Conservation (phyloP, 2,113 vertebrate genomes). For the Varanus salvator region DNA sequence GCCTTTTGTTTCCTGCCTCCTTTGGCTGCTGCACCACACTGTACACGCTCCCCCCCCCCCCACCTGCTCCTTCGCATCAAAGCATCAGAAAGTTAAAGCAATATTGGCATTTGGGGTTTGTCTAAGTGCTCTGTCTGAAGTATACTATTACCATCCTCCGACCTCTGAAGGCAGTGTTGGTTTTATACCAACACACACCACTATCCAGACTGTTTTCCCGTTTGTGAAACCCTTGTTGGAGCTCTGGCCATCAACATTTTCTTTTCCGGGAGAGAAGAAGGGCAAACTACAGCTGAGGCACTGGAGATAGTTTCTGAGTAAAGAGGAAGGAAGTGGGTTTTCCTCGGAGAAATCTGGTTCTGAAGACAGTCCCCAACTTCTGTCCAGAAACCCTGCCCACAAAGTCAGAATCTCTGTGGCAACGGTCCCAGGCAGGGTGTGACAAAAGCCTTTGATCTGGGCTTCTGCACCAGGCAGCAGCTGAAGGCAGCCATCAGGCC, state of each 20-base stretch:
- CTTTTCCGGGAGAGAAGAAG: background rate
- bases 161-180: background rate
- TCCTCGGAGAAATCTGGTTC: background rate
- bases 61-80: background rate
- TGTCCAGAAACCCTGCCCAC: background rate
- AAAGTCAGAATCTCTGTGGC: background rate
- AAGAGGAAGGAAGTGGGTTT: background rate
- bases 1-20: constrained; percentile 33
- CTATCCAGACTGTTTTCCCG: background rate
- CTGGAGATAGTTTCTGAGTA: background rate
- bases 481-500: background rate
- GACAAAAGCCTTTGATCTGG: background rate
- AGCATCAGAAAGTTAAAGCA: constrained; percentile 24
- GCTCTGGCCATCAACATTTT: background rate
- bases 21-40: constrained; percentile 6
- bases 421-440: background rate
- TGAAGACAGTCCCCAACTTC: background rate
- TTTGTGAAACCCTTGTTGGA: background rate
- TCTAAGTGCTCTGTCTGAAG: background rate
- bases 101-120: background rate
- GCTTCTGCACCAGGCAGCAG: background rate
- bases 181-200: background rate
- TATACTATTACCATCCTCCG: background rate
- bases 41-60: accelerated
- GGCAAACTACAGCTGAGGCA: background rate